Conservation (phyloP, 2,797 vertebrate species). For the Syngnathus rostellatus region DNA sequence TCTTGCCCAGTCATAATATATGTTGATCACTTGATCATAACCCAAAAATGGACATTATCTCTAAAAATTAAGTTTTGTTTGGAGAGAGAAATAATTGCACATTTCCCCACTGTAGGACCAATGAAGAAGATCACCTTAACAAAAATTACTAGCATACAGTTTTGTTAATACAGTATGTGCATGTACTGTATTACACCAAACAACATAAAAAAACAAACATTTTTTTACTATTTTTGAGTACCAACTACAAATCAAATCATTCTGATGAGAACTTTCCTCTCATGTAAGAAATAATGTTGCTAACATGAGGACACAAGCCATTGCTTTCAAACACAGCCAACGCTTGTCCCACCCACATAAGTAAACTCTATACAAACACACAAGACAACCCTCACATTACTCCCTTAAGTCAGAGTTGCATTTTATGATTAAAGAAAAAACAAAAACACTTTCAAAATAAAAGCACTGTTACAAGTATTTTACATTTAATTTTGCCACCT, state of each 20-base stretch:
- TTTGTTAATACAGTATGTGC: too few species aligned
- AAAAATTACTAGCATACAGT: too few species aligned
- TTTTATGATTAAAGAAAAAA: not conserved
- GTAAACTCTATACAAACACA: not conserved
- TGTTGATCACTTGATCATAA: too few species aligned
- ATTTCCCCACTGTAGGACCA: too few species aligned
- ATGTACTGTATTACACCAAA: too few species aligned
- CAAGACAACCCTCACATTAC: not conserved
- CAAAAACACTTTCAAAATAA: not conserved
- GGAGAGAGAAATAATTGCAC: too few species aligned
- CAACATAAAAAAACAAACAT: too few species aligned
- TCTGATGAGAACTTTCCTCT: not conserved
- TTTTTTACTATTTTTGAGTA: not conserved
- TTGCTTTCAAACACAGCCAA: not conserved
- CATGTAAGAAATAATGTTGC: not conserved
- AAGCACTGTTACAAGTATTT: not conserved
- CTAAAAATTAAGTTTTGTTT: too few species aligned
- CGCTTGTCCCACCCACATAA: not conserved
- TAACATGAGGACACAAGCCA: not conserved
- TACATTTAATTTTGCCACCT: not conserved
- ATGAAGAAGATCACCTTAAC: too few species aligned
- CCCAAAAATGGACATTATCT: too few species aligned
- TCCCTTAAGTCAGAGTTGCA: not conserved
- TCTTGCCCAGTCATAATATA: too few species aligned
- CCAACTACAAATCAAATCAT: not conserved